phyloP scores from a whole-genome alignment of 2,113 vertebrate genomes.

The Hucho hucho region DNA sequence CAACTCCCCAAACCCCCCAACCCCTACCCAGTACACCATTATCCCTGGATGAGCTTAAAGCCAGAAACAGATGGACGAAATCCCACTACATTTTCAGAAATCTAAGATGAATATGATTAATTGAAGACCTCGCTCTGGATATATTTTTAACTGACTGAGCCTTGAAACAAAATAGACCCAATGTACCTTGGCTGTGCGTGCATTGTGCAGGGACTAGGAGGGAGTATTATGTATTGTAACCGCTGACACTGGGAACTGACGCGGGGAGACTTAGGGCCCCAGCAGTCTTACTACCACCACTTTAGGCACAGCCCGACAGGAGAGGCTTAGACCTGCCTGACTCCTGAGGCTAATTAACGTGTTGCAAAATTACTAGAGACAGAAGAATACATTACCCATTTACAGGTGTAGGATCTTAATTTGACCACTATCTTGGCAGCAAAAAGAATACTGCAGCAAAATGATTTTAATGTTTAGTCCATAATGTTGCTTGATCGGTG shows the following conservation, averaged over 20 bases:
- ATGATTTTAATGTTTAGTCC: no score
- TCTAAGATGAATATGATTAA: conserved; percentile 61
- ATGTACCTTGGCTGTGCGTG: conserved; percentile 49
- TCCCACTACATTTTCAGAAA: conserved; percentile 33
- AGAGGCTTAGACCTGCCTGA: conserved; percentile 49
- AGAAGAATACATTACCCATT: conserved; percentile 64
- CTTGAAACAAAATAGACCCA: conserved; percentile 54
- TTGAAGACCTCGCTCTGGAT: conserved; percentile 37
- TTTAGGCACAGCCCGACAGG: conserved; percentile 48
- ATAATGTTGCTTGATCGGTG: no score
- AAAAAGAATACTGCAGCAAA: no score
- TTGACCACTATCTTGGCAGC: no score
- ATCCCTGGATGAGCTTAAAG: neutral
- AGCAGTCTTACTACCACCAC: conserved; percentile 52
- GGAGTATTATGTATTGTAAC: conserved; percentile 55
- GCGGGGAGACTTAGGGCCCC: conserved; percentile 52
- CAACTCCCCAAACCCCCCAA: neutral
- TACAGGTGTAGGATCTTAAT: conserved; percentile 20
- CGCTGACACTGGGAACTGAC: conserved; percentile 53
- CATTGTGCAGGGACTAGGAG: conserved; percentile 56
- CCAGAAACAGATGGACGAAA: conserved; percentile 26
- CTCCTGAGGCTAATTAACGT: conserved; percentile 51
- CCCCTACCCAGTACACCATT: neutral
- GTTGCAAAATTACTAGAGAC: conserved; percentile 60
- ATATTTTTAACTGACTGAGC: conserved; percentile 58